Conservation (phyloP, 2,888 invertebrate species). For the Cantharis lateralis region DNA sequence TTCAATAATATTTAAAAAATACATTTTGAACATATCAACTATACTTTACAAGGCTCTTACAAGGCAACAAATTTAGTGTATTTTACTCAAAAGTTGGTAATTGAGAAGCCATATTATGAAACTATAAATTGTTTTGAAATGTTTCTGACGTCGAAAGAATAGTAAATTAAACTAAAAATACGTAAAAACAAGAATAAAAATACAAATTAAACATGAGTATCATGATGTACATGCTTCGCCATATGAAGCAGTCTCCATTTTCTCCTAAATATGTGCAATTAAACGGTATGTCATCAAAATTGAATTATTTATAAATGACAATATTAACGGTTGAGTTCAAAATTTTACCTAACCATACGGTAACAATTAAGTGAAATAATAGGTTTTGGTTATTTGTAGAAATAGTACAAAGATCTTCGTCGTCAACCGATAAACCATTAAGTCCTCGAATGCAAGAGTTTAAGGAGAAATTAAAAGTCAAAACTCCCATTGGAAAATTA, state of each 20-base stretch:
- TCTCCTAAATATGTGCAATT: constrained; percentile 32
- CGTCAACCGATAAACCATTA: constrained; percentile 37
- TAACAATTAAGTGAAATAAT: neutral
- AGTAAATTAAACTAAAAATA: neutral
- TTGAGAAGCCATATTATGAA: neutral
- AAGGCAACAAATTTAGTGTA: neutral
- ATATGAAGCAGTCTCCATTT: constrained; percentile 44
- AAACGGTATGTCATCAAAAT: constrained; percentile 31
- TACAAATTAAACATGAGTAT: constrained; percentile 46
- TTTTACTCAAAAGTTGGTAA: neutral
- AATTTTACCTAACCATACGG: neutral
- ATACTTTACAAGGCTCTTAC: no score
- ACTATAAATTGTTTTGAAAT: neutral
- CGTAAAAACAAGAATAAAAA: neutral
- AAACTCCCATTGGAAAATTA: constrained; percentile 70
- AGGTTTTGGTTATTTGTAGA: neutral
- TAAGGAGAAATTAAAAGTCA: constrained; percentile 71
- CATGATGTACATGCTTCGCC: constrained; percentile 50
- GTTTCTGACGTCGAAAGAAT: neutral
- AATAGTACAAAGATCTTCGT: constrained; percentile 16
- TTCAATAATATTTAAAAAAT: neutral
- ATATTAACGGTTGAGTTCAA: neutral
- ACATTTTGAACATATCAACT: neutral
- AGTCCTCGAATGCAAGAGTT: constrained; percentile 70
- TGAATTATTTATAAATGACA: neutral